Percentiles rank a stretch among this genome's conserved stretches.
Evolutionary conservation across 2,888 invertebrate species (phyloP).

Genomic region (Copidosoma aretas): DNA sequence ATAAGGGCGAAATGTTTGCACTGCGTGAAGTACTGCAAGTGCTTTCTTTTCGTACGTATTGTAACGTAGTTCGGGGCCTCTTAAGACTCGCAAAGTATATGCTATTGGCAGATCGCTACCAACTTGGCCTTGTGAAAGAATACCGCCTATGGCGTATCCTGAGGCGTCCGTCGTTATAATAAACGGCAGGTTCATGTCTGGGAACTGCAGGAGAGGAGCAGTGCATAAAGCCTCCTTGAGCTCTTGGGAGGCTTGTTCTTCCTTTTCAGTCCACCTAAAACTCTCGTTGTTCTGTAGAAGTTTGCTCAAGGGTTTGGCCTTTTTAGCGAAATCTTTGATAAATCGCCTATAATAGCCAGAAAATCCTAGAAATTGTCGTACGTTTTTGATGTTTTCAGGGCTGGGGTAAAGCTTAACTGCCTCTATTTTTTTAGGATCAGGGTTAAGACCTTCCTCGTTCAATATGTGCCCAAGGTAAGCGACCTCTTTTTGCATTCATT

Average conservation of each 20-base stretch:
- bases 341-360: too few relatives aligned
- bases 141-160: conserved; percentile 13
- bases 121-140: conserved; percentile 12
- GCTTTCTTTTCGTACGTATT: conserved; percentile 17
- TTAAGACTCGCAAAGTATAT: conserved; percentile 6
- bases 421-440: too few relatives aligned
- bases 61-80: conserved; percentile 15
- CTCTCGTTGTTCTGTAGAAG: conserved; percentile 11
- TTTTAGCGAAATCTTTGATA: too few relatives aligned
- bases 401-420: too few relatives aligned
- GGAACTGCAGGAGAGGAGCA: conserved; percentile 15
- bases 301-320: too few relatives aligned
- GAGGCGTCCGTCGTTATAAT: conserved; percentile 15
- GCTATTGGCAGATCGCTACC: conserved; percentile 8
- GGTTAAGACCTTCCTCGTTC: too few relatives aligned
- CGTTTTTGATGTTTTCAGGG: too few relatives aligned
- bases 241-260: conserved; percentile 4
- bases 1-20: conserved; percentile 1
- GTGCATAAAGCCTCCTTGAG: conserved; percentile 6
- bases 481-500: too few relatives aligned
- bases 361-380: too few relatives aligned
- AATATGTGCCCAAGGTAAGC: too few relatives aligned
- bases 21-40: neutral
- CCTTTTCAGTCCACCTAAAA: conserved; percentile 14
- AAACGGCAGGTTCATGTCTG: conserved; percentile 7